phyloP scores from a whole-genome alignment of 2,113 vertebrate species.

The Xyrauchen texanus region DNA sequence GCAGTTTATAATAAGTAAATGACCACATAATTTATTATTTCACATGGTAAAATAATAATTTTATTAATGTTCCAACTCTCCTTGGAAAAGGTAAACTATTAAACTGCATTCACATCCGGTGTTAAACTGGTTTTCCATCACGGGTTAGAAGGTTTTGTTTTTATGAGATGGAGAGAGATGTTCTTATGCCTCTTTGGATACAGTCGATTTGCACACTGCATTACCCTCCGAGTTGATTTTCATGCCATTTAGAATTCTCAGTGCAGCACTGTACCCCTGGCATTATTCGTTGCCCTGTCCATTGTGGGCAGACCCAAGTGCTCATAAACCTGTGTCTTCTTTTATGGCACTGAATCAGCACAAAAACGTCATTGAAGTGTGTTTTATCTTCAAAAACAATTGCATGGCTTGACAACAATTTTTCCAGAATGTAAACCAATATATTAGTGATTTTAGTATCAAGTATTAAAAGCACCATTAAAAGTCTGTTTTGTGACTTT shows the following conservation, averaged over 20 bases:
- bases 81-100: too few species aligned
- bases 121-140: too few species aligned
- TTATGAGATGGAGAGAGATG: too few species aligned
- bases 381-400: constrained; percentile 25
- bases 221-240: neutral
- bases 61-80: too few species aligned
- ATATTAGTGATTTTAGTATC: constrained; percentile 21
- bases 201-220: neutral
- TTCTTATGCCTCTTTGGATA: too few species aligned
- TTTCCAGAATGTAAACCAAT: constrained; percentile 18
- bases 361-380: constrained; percentile 6
- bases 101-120: too few species aligned
- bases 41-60: too few species aligned
- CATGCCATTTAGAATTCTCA: neutral
- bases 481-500: constrained; percentile 22
- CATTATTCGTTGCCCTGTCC: neutral
- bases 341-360: constrained; percentile 16
- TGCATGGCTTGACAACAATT: constrained; percentile 30
- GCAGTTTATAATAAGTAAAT: constrained; percentile 16
- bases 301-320: neutral
- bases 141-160: too few species aligned
- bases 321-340: neutral
- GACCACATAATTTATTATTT: too few species aligned
- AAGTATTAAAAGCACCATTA: constrained; percentile 6
- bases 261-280: neutral